Conservation (phyloP, 2,888 invertebrate genomes). For the Brachypterus glaber region DNA sequence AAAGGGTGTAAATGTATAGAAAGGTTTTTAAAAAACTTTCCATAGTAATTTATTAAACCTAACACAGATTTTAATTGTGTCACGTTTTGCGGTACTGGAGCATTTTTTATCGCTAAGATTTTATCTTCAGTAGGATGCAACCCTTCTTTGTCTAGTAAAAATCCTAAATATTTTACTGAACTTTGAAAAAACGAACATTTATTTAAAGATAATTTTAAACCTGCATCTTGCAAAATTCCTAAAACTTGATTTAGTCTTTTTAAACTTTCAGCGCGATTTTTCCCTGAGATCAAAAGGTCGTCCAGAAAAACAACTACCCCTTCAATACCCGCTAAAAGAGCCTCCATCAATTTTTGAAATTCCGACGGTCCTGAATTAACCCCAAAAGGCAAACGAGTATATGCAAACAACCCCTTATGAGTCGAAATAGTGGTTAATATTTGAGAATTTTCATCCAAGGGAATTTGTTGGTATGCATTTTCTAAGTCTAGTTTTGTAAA, state of each 20-base stretch:
- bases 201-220: constrained; percentile 5
- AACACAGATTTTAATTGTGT: constrained; percentile 5
- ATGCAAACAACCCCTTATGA: no score
- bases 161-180: no score
- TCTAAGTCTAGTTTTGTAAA: constrained; percentile 16
- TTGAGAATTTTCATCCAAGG: constrained; percentile 11
- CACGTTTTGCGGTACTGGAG: constrained; percentile 3
- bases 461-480: constrained; percentile 15
- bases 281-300: constrained; percentile 9
- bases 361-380: constrained; percentile 7
- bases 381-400: constrained; percentile 21
- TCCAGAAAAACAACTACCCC: no score
- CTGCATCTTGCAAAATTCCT: constrained; percentile 6
- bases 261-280: constrained; percentile 6
- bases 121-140: constrained; percentile 3
- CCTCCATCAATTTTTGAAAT: constrained; percentile 14
- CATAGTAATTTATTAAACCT: no score
- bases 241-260: constrained; percentile 3
- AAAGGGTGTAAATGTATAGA: no score
- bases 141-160: constrained; percentile 3
- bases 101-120: constrained; percentile 1
- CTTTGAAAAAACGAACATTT: constrained; percentile 8
- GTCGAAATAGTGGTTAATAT: constrained; percentile 13
- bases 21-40: no score
- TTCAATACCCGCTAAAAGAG: constrained; percentile 7